Percentiles rank a stretch among this genome's conserved stretches.
These are phyloP conservation scores for Platichthys flesus DNA, from an alignment of 2,113 vertebrate species.

Conservation along the genomic window DNA sequence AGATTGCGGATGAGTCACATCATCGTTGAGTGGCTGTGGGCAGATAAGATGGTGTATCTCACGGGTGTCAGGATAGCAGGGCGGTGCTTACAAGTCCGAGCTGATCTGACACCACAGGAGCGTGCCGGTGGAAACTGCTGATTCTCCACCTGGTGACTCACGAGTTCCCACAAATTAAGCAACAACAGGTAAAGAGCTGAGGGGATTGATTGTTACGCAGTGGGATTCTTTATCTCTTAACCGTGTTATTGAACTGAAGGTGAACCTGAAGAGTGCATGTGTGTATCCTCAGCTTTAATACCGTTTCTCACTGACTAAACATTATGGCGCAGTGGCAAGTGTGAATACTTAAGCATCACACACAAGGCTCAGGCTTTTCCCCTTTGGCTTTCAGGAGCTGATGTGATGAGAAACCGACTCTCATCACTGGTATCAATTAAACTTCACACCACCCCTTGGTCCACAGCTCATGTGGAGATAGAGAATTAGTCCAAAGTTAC, in stretches of 20 bases:
- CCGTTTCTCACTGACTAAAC: conserved; percentile 17
- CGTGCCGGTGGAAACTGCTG: neutral
- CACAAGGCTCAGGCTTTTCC: conserved; percentile 4
- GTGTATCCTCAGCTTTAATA: neutral
- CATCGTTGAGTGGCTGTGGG: neutral
- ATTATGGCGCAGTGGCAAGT: conserved; percentile 1
- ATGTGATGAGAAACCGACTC: conserved; percentile 18
- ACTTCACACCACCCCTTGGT: neutral
- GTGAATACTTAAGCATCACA: neutral
- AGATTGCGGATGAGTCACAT: conserved; percentile 14
- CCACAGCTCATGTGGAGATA: conserved; percentile 5
- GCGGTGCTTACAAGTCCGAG: conserved; percentile 21
- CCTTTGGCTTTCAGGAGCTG: conserved; percentile 6
- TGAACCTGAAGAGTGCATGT: conserved; percentile 4
- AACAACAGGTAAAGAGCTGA: conserved; percentile 6
- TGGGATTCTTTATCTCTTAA: conserved; percentile 4
- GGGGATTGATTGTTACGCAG: conserved; percentile 5
- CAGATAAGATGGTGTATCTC: neutral
- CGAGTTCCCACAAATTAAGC: conserved; percentile 12
- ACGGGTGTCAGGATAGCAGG: conserved; percentile 3
- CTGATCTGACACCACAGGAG: neutral
- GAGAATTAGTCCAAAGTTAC: neutral
- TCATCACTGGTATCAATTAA: neutral
- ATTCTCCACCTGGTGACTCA: conserved; percentile 16
- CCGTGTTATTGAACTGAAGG: conserved; percentile 12